Percentiles rank a stretch among this genome's conserved stretches.
These are phyloP conservation scores for Solea solea DNA, from an alignment of 2,113 vertebrate genomes.

Conservation along the genomic window DNA sequence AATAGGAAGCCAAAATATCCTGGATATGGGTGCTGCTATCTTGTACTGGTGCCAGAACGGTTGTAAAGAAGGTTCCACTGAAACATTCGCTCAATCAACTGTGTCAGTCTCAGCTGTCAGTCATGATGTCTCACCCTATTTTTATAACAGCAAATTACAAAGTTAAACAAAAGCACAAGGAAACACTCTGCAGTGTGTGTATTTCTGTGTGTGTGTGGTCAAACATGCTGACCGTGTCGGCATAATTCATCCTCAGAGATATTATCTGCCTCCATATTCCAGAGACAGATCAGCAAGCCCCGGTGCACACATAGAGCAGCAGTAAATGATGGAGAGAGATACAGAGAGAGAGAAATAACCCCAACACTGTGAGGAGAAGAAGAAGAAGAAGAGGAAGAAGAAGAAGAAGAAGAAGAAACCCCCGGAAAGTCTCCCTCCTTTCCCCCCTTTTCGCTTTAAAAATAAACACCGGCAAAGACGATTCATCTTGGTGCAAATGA, in stretches of 20 bases:
- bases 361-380: background rate
- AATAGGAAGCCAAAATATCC: background rate
- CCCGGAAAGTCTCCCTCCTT: conserved; percentile 7
- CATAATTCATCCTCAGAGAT: conserved; percentile 53
- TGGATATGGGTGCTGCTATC: background rate
- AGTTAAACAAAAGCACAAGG: too few relatives aligned
- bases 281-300: conserved; percentile 25
- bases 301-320: conserved; percentile 10
- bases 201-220: background rate
- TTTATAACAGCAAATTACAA: background rate
- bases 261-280: conserved; percentile 48
- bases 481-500: conserved; percentile 32
- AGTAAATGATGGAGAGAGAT: conserved; percentile 18
- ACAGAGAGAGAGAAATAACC: conserved; percentile 17
- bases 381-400: too few relatives aligned
- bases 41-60: background rate
- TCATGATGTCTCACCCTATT: background rate
- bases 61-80: background rate
- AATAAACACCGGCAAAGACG: conserved; percentile 28
- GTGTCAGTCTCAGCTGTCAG: background rate
- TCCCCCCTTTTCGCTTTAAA: conserved; percentile 5
- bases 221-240: conserved; percentile 32
- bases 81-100: background rate
- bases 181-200: conserved; percentile 9
- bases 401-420: too few relatives aligned